Evolutionary conservation across 2,113 vertebrate genomes (phyloP), one percentile per base, ranked within the genome.

Genomic region (Tonatia bakeri): DNA sequence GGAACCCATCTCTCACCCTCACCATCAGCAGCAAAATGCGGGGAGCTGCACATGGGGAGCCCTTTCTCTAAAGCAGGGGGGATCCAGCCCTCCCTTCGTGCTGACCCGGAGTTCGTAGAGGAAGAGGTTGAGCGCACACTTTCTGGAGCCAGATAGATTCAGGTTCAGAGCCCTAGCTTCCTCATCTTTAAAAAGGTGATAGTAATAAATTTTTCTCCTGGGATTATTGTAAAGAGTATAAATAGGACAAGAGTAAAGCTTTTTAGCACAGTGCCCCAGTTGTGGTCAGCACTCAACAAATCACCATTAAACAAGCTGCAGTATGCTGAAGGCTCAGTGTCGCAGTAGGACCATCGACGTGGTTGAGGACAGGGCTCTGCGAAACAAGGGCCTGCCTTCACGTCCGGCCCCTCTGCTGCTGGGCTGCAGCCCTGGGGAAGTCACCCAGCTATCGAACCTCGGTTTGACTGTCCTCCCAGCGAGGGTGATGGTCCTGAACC

Each of bases 161-260:
- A 33, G 33, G 24, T 43, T 54, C 14, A 28, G 45, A 50, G 67
- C 85, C 19, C 24, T 4, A 20, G 9, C 65, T 82, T 85, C n/a
- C 13, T 85, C 70, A 91, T n/a, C 28, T 88, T 85, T 76, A 45
- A 70, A 95, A 80, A 52, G 31, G 24, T 80, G 77, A 40, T 36
- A 31, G 45, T 47, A 45, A 69, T 22, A 31, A 61, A 31, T 5
- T 5, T 82, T 43, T 83, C 43, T 91, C 31, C 8, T 38, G 65
- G 43, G 79, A n/a, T 75, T 54, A 17, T 43, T 56, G 72, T 80
- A 47, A 95, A 70, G 45, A 40, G 28, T 76, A 82, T 17, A 50
- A 16, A 65, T 26, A 40, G 56, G 70, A 28, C 61, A 61, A 24
- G 50, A 91, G 56, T 43, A 33, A 75, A 85, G 54, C 56, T 91